phyloP scores from a whole-genome alignment of 2,888 invertebrate genomes.

The Callyntrura sp. region DNA sequence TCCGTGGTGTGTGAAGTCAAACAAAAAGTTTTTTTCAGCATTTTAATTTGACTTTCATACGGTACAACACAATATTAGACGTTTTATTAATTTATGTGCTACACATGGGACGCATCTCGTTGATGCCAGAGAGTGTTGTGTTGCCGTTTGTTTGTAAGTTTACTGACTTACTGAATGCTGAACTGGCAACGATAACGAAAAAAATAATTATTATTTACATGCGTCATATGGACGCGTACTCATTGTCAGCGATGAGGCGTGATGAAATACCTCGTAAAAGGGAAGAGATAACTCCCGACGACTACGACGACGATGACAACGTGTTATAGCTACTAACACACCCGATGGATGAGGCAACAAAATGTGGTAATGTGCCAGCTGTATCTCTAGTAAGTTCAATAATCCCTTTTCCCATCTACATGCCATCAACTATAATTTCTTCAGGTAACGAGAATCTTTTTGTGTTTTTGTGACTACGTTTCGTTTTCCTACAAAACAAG shows the following conservation, averaged over 20 bases:
- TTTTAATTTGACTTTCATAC: neutral
- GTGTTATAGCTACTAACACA: too few species aligned
- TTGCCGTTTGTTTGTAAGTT: neutral
- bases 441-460: too few species aligned
- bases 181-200: neutral
- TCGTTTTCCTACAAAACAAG: too few species aligned
- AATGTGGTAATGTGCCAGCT: conserved; percentile 13
- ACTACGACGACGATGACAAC: too few species aligned
- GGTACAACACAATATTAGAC: neutral
- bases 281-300: neutral
- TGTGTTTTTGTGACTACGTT: too few species aligned
- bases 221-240: neutral
- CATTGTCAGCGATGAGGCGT: neutral
- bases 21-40: neutral
- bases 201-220: conserved; percentile 19
- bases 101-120: too few species aligned
- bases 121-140: too few species aligned
- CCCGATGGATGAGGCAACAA: conserved; percentile 17
- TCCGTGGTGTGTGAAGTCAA: neutral
- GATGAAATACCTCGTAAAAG: conserved; percentile 10
- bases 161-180: neutral
- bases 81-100: too few species aligned
- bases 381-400: neutral
- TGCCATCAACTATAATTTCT: neutral
- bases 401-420: neutral